These are phyloP conservation scores for Pipistrellus nathusii DNA, from an alignment of 2,797 vertebrate genomes.

Conservation along the genomic window DNA sequence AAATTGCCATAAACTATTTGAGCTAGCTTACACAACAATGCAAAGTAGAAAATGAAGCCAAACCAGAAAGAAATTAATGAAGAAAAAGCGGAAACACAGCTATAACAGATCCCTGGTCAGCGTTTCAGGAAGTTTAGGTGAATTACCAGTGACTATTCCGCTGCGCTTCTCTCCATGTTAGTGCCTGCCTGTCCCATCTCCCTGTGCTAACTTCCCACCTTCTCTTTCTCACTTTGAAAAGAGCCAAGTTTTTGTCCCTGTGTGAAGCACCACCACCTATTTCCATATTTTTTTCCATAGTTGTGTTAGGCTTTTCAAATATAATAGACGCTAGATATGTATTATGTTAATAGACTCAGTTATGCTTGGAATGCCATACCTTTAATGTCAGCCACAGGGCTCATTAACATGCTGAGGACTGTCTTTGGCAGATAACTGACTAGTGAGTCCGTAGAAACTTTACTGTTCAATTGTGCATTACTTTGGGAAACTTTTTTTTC, in stretches of 20 bases:
- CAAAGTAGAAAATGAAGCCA: background rate
- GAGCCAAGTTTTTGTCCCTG: background rate
- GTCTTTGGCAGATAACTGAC: slow-evolving; percentile 16
- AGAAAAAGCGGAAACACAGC: background rate
- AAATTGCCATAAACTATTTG: slow-evolving; percentile 47
- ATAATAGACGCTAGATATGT: background rate
- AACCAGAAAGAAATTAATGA: background rate
- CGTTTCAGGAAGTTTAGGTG: background rate
- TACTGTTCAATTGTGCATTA: slow-evolving; percentile 22
- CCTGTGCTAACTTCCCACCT: background rate
- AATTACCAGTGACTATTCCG: background rate
- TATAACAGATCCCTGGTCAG: background rate
- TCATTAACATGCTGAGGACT: slow-evolving; percentile 15
- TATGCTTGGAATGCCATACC: background rate
- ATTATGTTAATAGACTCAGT: background rate
- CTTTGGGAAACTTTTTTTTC: slow-evolving; percentile 37
- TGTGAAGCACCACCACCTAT: background rate
- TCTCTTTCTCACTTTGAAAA: slow-evolving; percentile 7
- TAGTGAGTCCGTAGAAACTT: slow-evolving; percentile 4
- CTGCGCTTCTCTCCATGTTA: background rate
- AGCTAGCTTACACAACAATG: background rate
- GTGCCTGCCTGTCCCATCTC: background rate
- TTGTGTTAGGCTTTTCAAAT: background rate
- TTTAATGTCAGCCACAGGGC: background rate
- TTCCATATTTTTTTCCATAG: background rate